Base-by-base conservation (phyloP, 2,888 invertebrate species). In the Rambutsinella grinnellia region DNA sequence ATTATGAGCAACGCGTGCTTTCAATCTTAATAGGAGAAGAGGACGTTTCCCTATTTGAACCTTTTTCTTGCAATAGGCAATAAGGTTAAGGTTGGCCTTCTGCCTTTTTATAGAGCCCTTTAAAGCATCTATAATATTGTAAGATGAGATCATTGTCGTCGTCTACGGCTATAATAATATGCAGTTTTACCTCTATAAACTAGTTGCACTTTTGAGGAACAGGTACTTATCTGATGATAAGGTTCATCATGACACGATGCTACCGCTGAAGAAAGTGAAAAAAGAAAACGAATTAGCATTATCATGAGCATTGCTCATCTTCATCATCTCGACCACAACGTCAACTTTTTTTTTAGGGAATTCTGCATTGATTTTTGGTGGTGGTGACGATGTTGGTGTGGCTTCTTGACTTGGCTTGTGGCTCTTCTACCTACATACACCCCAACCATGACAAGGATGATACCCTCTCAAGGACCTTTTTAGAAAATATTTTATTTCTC, bases 1-100 rank as follows among this genome's bases (percentile, higher is more conserved):
- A 44, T 36, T n/a, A 36, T 17, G 60, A 36, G 21, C 51, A 53
- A 60, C 72, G 65, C 72, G 72, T 72, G 72, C 66, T 66, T 72
- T 72, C 66, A 72, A 72, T 72, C 60, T 60, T 51, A 36, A 36
- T 36, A 36, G 36, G 36, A 36, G 36, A 13, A 36, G 36, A 36
- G 36, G 36, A 36, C 13, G 36, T 13, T 36, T 36, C 13, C 36
- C 5, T 36, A 5, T 36, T 36, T 36, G 36, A 36, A 36, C 13
- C 36, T 36, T 36, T 36, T n/a, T n/a, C 13, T 36, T 36, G 36
- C 36, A 13, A 36, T n/a, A n/a, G n/a, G n/a, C n/a, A n/a, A 36
- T 8, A 36, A 36, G 36, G 36, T 36, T 36, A 36, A 36, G 36
- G 36, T 36, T 36, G 36, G 13, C 36, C 36, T 5, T 5, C 13